phyloP scores from a whole-genome alignment of 2,797 vertebrate species.

The Bradypus variegatus region DNA sequence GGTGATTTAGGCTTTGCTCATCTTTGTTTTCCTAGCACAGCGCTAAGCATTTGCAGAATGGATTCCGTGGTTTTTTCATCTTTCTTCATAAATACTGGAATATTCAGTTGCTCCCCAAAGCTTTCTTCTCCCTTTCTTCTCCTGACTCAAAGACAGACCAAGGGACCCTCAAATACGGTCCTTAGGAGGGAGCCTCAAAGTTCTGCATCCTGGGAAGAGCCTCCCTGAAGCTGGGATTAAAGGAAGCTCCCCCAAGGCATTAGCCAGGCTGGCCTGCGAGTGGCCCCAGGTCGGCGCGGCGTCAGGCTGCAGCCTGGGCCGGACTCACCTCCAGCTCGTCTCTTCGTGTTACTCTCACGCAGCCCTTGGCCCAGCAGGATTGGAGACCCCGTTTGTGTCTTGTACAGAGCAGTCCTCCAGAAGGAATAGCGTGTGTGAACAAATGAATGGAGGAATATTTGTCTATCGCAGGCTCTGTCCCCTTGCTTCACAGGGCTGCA shows the following conservation, averaged over 20 bases:
- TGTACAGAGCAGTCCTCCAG: background rate
- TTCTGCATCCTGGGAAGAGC: background rate
- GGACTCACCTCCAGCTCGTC: background rate
- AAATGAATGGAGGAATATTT: background rate
- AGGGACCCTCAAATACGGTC: background rate
- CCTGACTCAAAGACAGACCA: background rate
- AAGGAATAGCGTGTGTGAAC: background rate
- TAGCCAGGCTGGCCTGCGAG: background rate
- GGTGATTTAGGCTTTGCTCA: background rate
- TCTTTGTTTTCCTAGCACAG: background rate
- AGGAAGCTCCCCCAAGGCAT: background rate
- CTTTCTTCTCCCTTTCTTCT: background rate
- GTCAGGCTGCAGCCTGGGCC: background rate
- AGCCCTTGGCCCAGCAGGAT: background rate
- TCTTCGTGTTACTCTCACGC: background rate
- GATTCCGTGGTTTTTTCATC: background rate
- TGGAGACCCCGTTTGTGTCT: background rate
- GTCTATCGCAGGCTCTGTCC: background rate
- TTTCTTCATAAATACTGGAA: background rate
- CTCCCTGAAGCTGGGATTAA: background rate
- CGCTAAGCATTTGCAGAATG: background rate
- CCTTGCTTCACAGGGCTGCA: background rate
- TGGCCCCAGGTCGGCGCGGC: background rate
- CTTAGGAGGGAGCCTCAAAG: background rate
- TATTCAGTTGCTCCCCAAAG: background rate